A percentile compares a stretch with the other conserved stretches of the same genome.
phyloP scores from a whole-genome alignment of 1,140 invertebrate genomes.

The Prorops nasuta region DNA sequence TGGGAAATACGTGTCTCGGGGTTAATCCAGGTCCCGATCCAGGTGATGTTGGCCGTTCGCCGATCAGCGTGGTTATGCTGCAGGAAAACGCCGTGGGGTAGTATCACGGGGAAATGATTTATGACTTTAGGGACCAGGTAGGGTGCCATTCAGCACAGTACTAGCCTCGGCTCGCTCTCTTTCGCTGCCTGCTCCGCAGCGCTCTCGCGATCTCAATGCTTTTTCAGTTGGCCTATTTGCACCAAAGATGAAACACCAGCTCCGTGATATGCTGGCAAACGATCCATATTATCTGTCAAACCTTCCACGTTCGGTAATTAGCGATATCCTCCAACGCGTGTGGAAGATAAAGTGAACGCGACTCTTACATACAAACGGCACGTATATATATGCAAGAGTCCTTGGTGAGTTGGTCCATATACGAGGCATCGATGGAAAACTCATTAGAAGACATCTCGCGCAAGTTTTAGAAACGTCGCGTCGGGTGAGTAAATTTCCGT shows the following conservation, averaged over 20 bases:
- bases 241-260: constrained; percentile 2
- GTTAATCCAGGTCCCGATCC: constrained; percentile 17
- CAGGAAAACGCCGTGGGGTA: constrained; percentile 41
- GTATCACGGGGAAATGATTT: constrained; percentile 54
- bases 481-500: too few species aligned
- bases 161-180: constrained; percentile 26
- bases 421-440: too few species aligned
- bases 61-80: constrained; percentile 41
- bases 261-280: neutral
- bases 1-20: neutral
- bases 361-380: too few species aligned
- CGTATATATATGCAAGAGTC: too few species aligned
- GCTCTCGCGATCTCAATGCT: constrained; percentile 27
- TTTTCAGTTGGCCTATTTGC: constrained; percentile 35
- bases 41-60: constrained; percentile 50
- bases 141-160: constrained; percentile 41
- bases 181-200: constrained; percentile 1
- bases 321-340: too few species aligned
- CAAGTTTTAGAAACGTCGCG: too few species aligned
- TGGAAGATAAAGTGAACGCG: too few species aligned
- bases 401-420: too few species aligned
- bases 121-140: constrained; percentile 51
- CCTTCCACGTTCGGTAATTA: too few species aligned
- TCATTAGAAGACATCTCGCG: too few species aligned
- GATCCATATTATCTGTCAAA: too few species aligned